phyloP scores from a whole-genome alignment of 2,797 vertebrate genomes.

The Pitangus sulphuratus region DNA sequence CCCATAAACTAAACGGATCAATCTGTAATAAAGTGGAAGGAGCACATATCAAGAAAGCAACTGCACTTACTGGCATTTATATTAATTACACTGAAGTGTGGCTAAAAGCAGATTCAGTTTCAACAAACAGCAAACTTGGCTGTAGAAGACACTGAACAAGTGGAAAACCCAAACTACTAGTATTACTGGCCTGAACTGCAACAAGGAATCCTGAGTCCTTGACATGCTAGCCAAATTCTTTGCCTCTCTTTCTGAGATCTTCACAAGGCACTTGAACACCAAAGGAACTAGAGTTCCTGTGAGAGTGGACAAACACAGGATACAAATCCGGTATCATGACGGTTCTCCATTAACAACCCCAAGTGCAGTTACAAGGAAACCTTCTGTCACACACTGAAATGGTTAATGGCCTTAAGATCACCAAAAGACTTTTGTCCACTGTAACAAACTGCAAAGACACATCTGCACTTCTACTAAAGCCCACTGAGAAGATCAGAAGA shows the following conservation, averaged over 20 bases:
- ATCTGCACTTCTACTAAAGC: not conserved
- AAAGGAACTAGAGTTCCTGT: not conserved
- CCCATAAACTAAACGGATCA: conserved; percentile 20
- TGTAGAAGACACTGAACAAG: not conserved
- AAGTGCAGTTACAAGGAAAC: not conserved
- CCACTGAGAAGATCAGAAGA: not conserved
- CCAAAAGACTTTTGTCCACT: not conserved
- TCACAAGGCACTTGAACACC: not conserved
- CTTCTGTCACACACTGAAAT: not conserved
- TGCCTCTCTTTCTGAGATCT: not conserved
- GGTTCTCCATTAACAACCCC: not conserved
- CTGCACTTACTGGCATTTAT: not conserved
- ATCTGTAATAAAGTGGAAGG: conserved; percentile 20
- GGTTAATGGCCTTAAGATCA: not conserved
- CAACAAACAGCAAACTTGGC: not conserved
- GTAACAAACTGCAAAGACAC: not conserved
- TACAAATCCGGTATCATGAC: rapidly evolving
- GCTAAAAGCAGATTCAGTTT: not conserved
- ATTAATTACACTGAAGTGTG: not conserved
- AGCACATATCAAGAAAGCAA: not conserved
- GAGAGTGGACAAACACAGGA: not conserved
- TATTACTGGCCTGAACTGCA: not conserved
- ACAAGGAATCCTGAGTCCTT: not conserved
- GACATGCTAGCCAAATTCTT: not conserved
- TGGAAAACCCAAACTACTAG: not conserved